Evolutionary conservation across 1,140 invertebrate genomes (phyloP).

Genomic region (Dendroctonus ponderosae): DNA sequence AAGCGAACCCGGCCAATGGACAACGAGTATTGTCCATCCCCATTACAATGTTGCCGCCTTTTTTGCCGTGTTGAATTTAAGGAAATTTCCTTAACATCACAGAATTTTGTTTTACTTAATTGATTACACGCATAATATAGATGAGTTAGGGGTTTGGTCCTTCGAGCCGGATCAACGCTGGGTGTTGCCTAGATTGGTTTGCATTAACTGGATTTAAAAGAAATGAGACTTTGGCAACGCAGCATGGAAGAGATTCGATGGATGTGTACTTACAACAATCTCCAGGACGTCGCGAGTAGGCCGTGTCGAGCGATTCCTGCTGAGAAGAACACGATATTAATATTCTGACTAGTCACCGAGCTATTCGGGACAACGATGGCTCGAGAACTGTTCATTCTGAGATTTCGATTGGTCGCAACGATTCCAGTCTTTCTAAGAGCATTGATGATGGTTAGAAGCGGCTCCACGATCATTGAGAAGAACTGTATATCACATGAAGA

Average conservation of each 20-base stretch:
- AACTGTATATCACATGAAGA: too few species aligned
- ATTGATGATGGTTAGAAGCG: too few species aligned
- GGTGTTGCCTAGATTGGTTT: too few species aligned
- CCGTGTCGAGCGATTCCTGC: conserved; percentile 41
- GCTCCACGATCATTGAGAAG: too few species aligned
- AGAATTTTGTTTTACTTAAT: too few species aligned
- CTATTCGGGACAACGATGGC: conserved; percentile 40
- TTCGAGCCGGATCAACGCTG: too few species aligned
- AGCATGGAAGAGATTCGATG: conserved; percentile 7
- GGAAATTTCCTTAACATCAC: too few species aligned
- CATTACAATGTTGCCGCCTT: neutral
- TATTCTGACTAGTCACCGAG: conserved; percentile 46
- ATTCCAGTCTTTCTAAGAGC: neutral
- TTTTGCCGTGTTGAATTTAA: too few species aligned
- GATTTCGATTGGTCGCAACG: conserved; percentile 22
- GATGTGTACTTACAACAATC: conserved; percentile 25
- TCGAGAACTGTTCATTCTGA: conserved; percentile 10
- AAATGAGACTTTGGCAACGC: conserved; percentile 6
- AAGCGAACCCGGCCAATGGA: conserved; percentile 35
- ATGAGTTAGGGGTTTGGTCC: too few species aligned
- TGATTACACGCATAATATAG: too few species aligned
- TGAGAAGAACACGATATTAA: conserved; percentile 41
- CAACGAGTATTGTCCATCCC: conserved; percentile 3
- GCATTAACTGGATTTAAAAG: too few species aligned
- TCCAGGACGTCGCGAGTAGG: conserved; percentile 37